Evolutionary conservation across 2,113 vertebrate genomes (phyloP), one percentile per base, ranked within the genome.

Genomic region (Corythoichthys intestinalis): DNA sequence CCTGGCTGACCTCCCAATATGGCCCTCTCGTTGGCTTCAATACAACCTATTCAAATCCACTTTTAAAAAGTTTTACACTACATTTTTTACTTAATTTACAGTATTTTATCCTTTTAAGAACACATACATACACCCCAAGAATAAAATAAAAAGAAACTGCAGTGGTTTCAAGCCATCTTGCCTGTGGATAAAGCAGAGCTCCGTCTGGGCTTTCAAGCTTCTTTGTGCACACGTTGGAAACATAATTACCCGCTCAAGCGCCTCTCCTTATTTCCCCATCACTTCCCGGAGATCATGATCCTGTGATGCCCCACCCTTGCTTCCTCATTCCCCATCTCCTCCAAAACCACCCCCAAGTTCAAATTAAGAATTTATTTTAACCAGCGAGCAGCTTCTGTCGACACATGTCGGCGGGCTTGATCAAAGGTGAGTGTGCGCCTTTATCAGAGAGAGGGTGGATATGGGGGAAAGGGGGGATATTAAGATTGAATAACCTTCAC

Each of bases 401-500:
- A 91, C 89, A 92, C 86, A 82, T 92, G 90, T 91, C 84, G 88
- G 81, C 83, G 28, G 80, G 86, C 85, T 74, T 92, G 90, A 92
- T 92, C 91, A 92, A 92, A 92, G 90, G 89, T 91, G 86, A 78
- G 81, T n/a, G 34, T 60, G 67, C 84, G 88, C 82, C 85, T 88
- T 91, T 91, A 90, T 90, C 88, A 88, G 86, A 90, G 88, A 85
- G 82, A 83, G 87, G 72, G 85, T 87, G 76, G 83, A 86, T 12
- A 12, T 11, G 34, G 12, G 34, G 56, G 34, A 2, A 6, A 89
- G 88, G 83, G 88, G 87, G 88, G 88, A 91, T 89, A 92, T 92
- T 92, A 92, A 92, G 90, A 92, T 90, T 92, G 88, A 91, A 91
- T 91, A 91, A 92, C 90, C 89, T 90, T 92, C 91, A 89, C 89